Evolutionary conservation across 2,888 invertebrate species (phyloP).

Genomic region (Ariolimax columbianus): DNA sequence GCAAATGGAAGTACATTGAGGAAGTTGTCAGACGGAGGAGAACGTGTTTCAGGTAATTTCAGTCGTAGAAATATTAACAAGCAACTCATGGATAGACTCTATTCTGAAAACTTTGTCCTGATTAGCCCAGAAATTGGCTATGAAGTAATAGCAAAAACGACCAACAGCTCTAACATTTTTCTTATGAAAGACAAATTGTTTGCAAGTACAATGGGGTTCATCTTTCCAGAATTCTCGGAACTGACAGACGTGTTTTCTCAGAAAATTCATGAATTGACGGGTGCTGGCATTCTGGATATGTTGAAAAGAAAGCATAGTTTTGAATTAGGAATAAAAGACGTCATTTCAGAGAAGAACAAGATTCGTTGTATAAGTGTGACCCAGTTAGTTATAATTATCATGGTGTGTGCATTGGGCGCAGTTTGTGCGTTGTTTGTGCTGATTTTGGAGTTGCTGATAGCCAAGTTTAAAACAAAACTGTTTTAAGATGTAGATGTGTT

Average conservation of each 20-base stretch:
- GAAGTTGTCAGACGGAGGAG: background rate
- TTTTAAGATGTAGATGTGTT: too few species aligned
- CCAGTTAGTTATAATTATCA: background rate
- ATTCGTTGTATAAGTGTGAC: background rate
- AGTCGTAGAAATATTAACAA: background rate
- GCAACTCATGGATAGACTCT: background rate
- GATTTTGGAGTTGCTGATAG: background rate
- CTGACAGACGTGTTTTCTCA: background rate
- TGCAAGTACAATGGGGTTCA: background rate
- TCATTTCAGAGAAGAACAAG: background rate
- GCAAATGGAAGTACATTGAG: background rate
- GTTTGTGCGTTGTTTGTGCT: background rate
- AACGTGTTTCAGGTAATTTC: background rate
- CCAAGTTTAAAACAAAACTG: too few species aligned
- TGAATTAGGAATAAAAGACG: background rate
- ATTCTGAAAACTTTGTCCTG: background rate
- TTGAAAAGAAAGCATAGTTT: background rate
- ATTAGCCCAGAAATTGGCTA: background rate
- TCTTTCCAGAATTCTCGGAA: background rate
- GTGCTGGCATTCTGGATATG: background rate
- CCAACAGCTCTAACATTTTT: background rate
- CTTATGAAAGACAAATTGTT: background rate
- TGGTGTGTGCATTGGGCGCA: background rate
- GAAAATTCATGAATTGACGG: background rate
- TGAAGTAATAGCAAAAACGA: background rate